Percentiles rank a stretch among this genome's conserved stretches.
These are phyloP conservation scores for Phortica magna DNA, from an alignment of 2,888 invertebrate genomes.

Conservation along the genomic window DNA sequence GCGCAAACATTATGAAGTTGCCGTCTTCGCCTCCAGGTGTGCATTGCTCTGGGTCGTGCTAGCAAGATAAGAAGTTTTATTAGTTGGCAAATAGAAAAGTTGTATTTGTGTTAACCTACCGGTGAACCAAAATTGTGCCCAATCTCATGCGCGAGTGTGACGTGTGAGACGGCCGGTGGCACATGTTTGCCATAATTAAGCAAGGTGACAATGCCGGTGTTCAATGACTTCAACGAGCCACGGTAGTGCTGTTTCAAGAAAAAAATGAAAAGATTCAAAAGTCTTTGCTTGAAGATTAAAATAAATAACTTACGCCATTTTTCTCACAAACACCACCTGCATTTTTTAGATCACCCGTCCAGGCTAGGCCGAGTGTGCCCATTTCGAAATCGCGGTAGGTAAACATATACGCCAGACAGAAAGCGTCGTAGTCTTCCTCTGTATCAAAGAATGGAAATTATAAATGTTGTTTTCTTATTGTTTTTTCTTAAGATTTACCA, in stretches of 20 bases:
- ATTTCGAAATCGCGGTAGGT: constrained; percentile 98
- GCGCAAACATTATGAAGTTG: constrained; percentile 99
- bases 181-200: constrained; percentile 99
- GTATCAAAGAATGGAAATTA: constrained; percentile 76
- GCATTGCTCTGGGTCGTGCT: constrained; percentile 97
- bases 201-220: constrained; percentile 98
- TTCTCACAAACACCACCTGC: constrained; percentile 99
- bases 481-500: constrained; percentile 80
- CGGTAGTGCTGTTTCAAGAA: constrained; percentile 88
- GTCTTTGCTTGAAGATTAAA: not conserved
- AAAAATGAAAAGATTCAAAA: not conserved
- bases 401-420: constrained; percentile 99
- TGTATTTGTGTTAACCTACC: constrained; percentile 80
- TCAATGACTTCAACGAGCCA: constrained; percentile 94
- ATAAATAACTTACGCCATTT: constrained; percentile 86
- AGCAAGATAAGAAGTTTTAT: constrained; percentile 39
- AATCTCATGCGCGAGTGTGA: constrained; percentile 99
- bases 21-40: constrained; percentile 97
- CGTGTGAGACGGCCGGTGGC: constrained; percentile 98
- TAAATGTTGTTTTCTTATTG: not conserved
- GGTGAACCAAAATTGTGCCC: constrained; percentile 99
- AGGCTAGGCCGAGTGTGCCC: constrained; percentile 97
- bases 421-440: constrained; percentile 99
- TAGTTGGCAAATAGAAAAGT: too few species aligned
- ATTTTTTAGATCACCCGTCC: constrained; percentile 97